These are phyloP conservation scores for Malurus splendens DNA, from an alignment of 2,797 vertebrate species.

Conservation along the genomic window DNA sequence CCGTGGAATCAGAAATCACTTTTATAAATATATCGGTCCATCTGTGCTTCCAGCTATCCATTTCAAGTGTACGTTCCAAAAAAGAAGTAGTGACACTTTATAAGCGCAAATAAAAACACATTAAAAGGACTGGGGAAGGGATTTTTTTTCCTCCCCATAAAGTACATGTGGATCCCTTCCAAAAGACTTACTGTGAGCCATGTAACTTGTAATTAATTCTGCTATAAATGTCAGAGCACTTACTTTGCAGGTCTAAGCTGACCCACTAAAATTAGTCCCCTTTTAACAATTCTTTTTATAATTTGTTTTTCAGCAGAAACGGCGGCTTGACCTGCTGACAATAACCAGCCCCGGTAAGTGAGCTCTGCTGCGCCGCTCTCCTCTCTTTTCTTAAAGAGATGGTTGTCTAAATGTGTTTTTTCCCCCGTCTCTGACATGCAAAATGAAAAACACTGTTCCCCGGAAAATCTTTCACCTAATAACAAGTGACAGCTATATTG, in stretches of 20 bases:
- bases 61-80: slow-evolving; percentile 34
- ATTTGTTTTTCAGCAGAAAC: slow-evolving; percentile 88
- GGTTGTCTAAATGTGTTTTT: slow-evolving; percentile 46
- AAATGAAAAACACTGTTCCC: slow-evolving; percentile 61
- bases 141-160: neutral
- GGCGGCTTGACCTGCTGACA: slow-evolving; percentile 91
- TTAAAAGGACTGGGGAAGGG: slow-evolving; percentile 14
- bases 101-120: slow-evolving; percentile 36
- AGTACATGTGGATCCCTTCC: slow-evolving; percentile 21
- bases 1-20: slow-evolving; percentile 47
- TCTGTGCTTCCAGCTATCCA: slow-evolving; percentile 53
- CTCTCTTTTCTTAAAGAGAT: slow-evolving; percentile 33
- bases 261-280: slow-evolving; percentile 41
- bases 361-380: neutral
- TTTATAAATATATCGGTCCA: slow-evolving; percentile 41
- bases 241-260: slow-evolving; percentile 29
- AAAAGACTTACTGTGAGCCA: slow-evolving; percentile 10
- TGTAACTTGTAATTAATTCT: slow-evolving; percentile 30
- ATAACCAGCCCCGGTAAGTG: slow-evolving; percentile 93
- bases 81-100: slow-evolving; percentile 41
- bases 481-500: slow-evolving; percentile 72
- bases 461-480: slow-evolving; percentile 68
- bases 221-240: slow-evolving; percentile 34
- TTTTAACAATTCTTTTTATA: slow-evolving; percentile 61
- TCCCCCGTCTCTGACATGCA: slow-evolving; percentile 31